Conservation (phyloP, 1,140 invertebrate species). For the Plutomurus gul region DNA sequence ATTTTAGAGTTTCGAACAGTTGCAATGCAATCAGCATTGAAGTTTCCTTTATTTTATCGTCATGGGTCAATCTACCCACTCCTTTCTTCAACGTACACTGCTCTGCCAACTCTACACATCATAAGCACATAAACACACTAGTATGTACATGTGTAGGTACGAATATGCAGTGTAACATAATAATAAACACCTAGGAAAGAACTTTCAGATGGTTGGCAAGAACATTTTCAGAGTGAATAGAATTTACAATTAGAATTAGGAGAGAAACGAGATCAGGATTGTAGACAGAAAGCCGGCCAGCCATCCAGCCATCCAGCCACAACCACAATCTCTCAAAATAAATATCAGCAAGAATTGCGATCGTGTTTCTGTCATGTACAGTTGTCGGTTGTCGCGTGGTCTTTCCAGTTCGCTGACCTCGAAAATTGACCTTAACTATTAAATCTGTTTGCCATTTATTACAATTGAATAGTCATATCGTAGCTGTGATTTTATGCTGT, state of each 20-base stretch:
- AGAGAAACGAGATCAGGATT: neutral
- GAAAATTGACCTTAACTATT: constrained; percentile 51
- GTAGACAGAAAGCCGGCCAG: neutral
- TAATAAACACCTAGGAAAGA: too few species aligned
- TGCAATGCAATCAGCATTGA: neutral
- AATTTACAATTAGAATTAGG: neutral
- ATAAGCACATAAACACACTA: neutral
- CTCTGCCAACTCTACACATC: neutral
- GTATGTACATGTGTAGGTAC: neutral
- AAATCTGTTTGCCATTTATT: neutral
- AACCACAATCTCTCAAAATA: neutral
- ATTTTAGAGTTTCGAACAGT: too few species aligned
- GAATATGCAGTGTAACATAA: too few species aligned
- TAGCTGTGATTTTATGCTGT: neutral
- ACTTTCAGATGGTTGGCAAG: too few species aligned
- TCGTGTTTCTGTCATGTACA: constrained; percentile 33
- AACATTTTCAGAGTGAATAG: too few species aligned
- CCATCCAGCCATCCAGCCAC: neutral
- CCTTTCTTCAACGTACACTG: neutral
- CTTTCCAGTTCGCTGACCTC: constrained; percentile 49
- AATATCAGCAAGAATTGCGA: neutral
- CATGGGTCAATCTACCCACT: neutral
- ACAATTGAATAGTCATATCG: neutral
- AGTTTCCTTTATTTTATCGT: constrained; percentile 4
- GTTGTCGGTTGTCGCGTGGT: constrained; percentile 34